Evolutionary conservation across 2,113 vertebrate species (phyloP), one percentile per base, ranked within the genome.

Genomic region (Anser cygnoides): DNA sequence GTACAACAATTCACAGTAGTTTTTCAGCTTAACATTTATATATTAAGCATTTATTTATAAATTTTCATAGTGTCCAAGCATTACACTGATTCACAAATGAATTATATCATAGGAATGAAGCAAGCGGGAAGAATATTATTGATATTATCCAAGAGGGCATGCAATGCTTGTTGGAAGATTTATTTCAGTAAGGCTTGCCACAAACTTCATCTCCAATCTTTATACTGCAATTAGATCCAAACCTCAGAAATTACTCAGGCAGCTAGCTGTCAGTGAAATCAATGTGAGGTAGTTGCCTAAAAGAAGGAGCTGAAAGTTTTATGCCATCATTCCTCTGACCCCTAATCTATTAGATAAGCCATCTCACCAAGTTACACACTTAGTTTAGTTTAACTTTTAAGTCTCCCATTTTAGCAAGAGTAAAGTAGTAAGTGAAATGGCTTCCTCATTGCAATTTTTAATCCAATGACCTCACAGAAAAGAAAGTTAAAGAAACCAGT

Each of bases 291-390:
- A 41, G 35, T 25, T 62, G 29, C 22, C 67, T 76, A 49, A 68
- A 92, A 59, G 87, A 84, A 70, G 55, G 41, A 87, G 35, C 55
- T 74, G 65, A 63, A 96, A 85, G 13, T 93, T 95, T 92, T 88
- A 95, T 54, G 68, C 4, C 71, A 15, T 84, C 49, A 28, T 61
- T 11, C 9, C 20, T 85, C 78, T 90, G 43, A 92, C 82, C 62
- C 65, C 93, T 87, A 59, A 79, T 73, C 58, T 93, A 15, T 8
- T 44, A 73, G 62, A 88, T 87, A 65, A 33, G 76, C 88, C 26
- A 70, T 68, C 49, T 90, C 68, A 93, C 20, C 10, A 87, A 94
- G 37, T 39, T 54, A 49, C 7, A 61, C 16, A 54, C 90, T 61
- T 28, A 8, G 5, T 68, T 91, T 67, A 68, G 73, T 91, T 29